Base-by-base conservation (phyloP, 2,113 vertebrate genomes). In the Mesembrinibis cayennensis region DNA sequence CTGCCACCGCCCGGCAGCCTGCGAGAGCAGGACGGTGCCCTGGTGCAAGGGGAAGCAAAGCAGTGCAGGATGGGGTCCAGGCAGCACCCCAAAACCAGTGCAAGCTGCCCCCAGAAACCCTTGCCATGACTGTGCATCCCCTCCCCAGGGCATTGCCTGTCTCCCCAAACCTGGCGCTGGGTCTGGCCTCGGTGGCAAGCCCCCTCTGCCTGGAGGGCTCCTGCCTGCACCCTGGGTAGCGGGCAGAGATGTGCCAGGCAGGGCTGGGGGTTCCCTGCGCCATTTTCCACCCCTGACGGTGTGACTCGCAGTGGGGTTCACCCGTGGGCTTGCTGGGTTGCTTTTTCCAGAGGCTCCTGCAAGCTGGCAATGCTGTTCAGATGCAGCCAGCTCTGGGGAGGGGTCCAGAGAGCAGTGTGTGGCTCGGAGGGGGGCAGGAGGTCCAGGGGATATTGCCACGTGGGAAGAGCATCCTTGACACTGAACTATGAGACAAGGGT, bases 361-460 rank as follows among this genome's bases (percentile, higher is more conserved):
- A 50, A 40, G n/a, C 52, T 38, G 67, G 38, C 23, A 23, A 25
- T 5, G 47, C 44, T 36, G 23, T 17, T 59, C 22, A n/a, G 34
- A 16, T 20, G 58, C 61, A 85, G n/a, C n/a, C 44, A 27, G 38
- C 47, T 17, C 52, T 40, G 62, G 44, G 50, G 16, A 90, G 16
- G 18, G 69, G 29, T 47, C 38, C 15, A 1, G 90, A 27, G 11
- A 0, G 1, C 59, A 34, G 59, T 1, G 3, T 9, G 34, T 15
- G 63, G 42, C 47, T 15, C 21, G 40, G 5, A 9, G 10, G 3
- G 47, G 9, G 10, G 13, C 29, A 44, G 3, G 23, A 81, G 61
- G 18, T 9, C 14, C 26, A 25, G 59, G 59, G 47, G 13, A 10
- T 4, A 11, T 21, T 16, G 3, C 47, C 8, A 14, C 0, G 0